Base-by-base conservation (phyloP, 2,888 invertebrate species). In the Syrphus vitripennis region DNA sequence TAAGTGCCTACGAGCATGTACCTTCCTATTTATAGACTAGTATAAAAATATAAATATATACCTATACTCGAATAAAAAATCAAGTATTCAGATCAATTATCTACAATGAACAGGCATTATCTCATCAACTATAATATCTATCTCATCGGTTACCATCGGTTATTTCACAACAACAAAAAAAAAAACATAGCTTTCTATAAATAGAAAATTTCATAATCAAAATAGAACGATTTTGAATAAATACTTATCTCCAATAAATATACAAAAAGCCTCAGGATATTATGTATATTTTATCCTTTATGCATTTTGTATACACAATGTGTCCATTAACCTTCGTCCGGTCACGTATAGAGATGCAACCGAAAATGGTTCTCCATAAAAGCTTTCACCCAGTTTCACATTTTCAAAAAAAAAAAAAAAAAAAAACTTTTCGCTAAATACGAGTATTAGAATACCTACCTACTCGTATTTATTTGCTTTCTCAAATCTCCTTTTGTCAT, bases 381-480 rank as follows among this genome's bases (percentile, higher is more conserved):
- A 83, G 77, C 82, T 77, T 82, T 82, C 72, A 83, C 77, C 82
- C 50, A 83, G 50, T 78, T 77, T 50, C 50, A 57, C 10, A 55
- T 19, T 57, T 63, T 34, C n/a, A n/a, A n/a, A n/a, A n/a, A n/a
- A n/a, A n/a, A n/a, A n/a, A n/a, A n/a, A n/a, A n/a, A n/a, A n/a
- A n/a, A n/a, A 34, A 45, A 61, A 74, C 42, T 55, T 65, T n/a
- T n/a, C n/a, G n/a, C 42, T 37, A 65, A 65, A 45, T 57, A n/a
- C n/a, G n/a, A n/a, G n/a, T n/a, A n/a, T n/a, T n/a, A n/a, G n/a
- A n/a, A n/a, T n/a, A n/a, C n/a, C n/a, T n/a, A n/a, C n/a, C n/a
- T n/a, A n/a, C n/a, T n/a, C n/a, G n/a, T n/a, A 29, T 65, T 65
- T 67, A 34, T 67, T 67, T 50, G 48, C 24, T 29, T 24, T 14